Evolutionary conservation across 1,140 invertebrate species (phyloP).

Genomic region (Macrocentrus cingulum): DNA sequence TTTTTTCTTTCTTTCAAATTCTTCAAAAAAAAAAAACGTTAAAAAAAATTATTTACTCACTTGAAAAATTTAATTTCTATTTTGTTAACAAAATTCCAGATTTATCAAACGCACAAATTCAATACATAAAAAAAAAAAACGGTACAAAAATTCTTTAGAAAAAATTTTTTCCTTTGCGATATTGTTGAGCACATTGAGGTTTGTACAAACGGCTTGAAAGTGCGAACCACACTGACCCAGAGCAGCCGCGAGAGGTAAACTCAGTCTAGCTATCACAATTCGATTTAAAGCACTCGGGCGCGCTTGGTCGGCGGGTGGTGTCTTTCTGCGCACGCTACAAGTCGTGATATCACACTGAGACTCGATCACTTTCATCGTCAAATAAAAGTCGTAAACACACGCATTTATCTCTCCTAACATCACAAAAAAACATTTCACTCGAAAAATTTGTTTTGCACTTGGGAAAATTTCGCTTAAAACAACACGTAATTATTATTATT

Average conservation of each 20-base stretch:
- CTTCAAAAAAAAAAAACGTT: no score
- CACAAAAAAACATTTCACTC: no score
- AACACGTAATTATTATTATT: no score
- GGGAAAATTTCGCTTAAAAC: no score
- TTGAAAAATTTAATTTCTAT: no score
- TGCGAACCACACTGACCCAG: slow-evolving; percentile 51
- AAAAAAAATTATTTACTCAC: no score
- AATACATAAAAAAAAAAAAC: neutral
- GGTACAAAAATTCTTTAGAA: neutral
- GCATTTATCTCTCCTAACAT: no score
- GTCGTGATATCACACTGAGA: neutral
- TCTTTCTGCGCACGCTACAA: slow-evolving; percentile 13
- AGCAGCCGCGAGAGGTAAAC: slow-evolving; percentile 45
- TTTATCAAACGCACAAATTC: no score
- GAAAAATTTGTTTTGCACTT: no score
- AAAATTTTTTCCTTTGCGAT: neutral
- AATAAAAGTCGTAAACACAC: no score
- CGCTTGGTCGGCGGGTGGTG: slow-evolving; percentile 1
- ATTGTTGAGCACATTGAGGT: neutral
- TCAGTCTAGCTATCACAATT: slow-evolving; percentile 50
- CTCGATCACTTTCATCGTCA: neutral
- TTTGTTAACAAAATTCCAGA: no score
- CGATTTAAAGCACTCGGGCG: slow-evolving; percentile 39
- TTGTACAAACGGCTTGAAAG: slow-evolving; percentile 51
- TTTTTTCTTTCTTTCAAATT: no score